Evolutionary conservation across 2,888 invertebrate species (phyloP).

Genomic region (Cinara cedri): DNA sequence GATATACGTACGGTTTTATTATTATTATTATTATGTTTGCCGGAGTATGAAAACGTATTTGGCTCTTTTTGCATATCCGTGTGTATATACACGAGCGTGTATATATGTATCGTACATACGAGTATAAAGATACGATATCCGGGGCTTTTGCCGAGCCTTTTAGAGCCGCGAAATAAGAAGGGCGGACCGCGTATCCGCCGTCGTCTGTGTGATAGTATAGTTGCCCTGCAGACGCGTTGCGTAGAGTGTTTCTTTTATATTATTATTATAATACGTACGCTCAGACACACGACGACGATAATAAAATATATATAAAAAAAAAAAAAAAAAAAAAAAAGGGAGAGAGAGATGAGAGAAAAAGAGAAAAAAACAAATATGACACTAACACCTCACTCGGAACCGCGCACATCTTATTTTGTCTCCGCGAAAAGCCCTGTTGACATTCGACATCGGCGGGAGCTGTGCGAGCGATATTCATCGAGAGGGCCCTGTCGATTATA

Average conservation of each 20-base stretch:
- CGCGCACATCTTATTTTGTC: slow-evolving; percentile 47
- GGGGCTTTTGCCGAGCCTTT: slow-evolving; percentile 37
- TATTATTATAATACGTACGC: background rate
- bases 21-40: slow-evolving; percentile 43
- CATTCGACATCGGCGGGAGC: slow-evolving; percentile 20
- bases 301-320: background rate
- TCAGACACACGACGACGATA: slow-evolving; percentile 15
- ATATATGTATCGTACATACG: too few relatives aligned
- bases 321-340: too few relatives aligned
- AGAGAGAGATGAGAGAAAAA: too few relatives aligned
- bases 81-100: too few relatives aligned
- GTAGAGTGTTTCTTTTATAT: slow-evolving; percentile 31
- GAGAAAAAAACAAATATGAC: slow-evolving; percentile 48
- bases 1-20: slow-evolving; percentile 35
- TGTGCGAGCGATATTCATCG: too few relatives aligned
- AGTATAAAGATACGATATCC: slow-evolving; percentile 34
- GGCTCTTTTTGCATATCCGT: slow-evolving; percentile 8
- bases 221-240: background rate
- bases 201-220: slow-evolving; percentile 21
- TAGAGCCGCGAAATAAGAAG: background rate
- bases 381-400: slow-evolving; percentile 53
- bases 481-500: background rate
- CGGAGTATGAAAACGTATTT: slow-evolving; percentile 55
- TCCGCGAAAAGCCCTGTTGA: slow-evolving; percentile 48
- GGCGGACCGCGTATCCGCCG: background rate